Base-by-base conservation (phyloP, 2,888 invertebrate species). In the Agelastica alni region DNA sequence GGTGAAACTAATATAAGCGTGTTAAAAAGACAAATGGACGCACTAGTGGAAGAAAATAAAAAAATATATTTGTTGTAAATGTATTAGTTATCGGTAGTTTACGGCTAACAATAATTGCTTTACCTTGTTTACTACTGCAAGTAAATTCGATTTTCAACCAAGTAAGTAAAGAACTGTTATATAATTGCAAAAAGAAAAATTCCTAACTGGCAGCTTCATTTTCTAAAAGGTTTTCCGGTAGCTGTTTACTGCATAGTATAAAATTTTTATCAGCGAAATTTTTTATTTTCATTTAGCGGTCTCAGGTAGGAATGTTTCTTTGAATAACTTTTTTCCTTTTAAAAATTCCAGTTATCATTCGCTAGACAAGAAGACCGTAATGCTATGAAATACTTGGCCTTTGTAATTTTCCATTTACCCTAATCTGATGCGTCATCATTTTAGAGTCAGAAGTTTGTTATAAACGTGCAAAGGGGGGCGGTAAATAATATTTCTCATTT, bases 381-480 rank as follows among this genome's bases (percentile, higher is more conserved):
- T 48, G 30, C 4, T 17, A 39, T 39, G 20, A 48, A 41, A 49
- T 49, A 49, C 22, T 20, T 30, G 37, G 30, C 12, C 13, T 31
- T 41, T 41, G 41, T 18, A 41, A 49, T 41, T 41, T 48, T 22
- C 41, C 32, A 31, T 49, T 49, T 22, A 13, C 31, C 13, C 7
- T 49, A 49, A 49, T 49, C 48, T 49, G 41, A 39, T 49, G 48
- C 48, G 41, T 49, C 48, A 49, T 49, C 41, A 49, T 49, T 49
- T 49, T 49, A 30, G 32, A 49, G 41, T 49, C 7, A 4, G 32
- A 49, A 49, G 41, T 32, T 41, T 41, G 41, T 49, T 49, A 49
- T 49, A 31, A 49, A 41, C 31, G 48, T 41, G 39, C 39, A 39
- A 49, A 49, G 22, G n/a, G 48, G 41, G 41, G 14, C 32, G 9